phyloP scores from a whole-genome alignment of 2,888 invertebrate species.

The Drosophila longiperda region DNA sequence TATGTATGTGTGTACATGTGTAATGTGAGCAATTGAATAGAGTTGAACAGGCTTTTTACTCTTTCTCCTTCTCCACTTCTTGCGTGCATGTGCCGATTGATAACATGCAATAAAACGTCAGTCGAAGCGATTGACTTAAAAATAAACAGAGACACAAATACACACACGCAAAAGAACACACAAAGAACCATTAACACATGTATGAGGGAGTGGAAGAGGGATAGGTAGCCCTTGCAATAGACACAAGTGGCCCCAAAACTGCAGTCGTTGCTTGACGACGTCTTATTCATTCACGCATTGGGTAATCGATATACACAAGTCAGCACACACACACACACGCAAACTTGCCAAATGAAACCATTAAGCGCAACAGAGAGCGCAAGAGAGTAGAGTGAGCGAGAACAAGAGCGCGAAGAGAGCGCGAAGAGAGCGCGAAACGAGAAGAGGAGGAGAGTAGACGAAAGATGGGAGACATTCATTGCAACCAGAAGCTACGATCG shows the following conservation, averaged over 20 bases:
- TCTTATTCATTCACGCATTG: slow-evolving; percentile 78
- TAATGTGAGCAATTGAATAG: slow-evolving; percentile 52
- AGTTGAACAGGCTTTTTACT: slow-evolving; percentile 36
- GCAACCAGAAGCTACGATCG: slow-evolving; percentile 76
- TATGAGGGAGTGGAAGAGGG: slow-evolving; percentile 15
- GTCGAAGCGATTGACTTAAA: slow-evolving; percentile 77
- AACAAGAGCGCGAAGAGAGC: slow-evolving; percentile 1
- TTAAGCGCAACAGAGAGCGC: slow-evolving; percentile 69
- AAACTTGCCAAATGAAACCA: slow-evolving; percentile 70
- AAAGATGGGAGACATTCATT: slow-evolving; percentile 47
- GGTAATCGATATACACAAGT: slow-evolving; percentile 69
- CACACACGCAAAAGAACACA: slow-evolving; percentile 14
- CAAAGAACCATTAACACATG: slow-evolving; percentile 52
- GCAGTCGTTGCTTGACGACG: slow-evolving; percentile 53
- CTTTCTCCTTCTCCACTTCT: slow-evolving; percentile 15
- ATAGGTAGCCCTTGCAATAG: slow-evolving; percentile 40
- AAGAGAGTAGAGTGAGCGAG: slow-evolving; percentile 5
- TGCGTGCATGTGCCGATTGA: slow-evolving; percentile 72
- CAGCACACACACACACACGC: slow-evolving; percentile 20
- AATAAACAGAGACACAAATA: slow-evolving; percentile 64
- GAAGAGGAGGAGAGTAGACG: slow-evolving; percentile 6
- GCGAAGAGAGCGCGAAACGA: neutral
- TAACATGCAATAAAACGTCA: slow-evolving; percentile 76
- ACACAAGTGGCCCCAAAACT: slow-evolving; percentile 65
- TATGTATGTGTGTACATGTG: slow-evolving; percentile 6